phyloP scores from a whole-genome alignment of 2,113 vertebrate species.

The Gymnocephalus cernua region DNA sequence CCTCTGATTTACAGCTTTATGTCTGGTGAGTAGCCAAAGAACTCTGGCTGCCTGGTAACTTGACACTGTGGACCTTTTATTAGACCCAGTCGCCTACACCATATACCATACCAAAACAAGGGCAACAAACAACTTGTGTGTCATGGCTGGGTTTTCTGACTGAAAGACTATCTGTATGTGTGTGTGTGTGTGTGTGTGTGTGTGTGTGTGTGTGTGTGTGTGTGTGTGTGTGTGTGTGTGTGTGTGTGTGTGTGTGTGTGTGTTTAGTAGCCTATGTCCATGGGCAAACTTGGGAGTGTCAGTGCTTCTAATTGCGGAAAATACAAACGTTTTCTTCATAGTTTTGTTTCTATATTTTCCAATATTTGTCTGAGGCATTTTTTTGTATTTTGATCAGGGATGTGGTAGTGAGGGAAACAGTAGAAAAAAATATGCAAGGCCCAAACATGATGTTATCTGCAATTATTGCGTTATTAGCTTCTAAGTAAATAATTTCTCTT shows the following conservation, averaged over 20 bases:
- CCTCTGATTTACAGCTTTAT: conserved; percentile 76
- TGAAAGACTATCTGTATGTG: conserved; percentile 26
- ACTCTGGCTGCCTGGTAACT: conserved; percentile 47
- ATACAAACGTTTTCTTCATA: neutral
- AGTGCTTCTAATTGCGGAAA: neutral
- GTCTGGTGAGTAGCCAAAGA: conserved; percentile 69
- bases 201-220: conserved; percentile 1
- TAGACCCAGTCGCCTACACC: conserved; percentile 30
- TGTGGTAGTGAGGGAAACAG: neutral
- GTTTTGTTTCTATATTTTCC: neutral
- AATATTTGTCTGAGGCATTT: neutral
- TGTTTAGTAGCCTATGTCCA: neutral
- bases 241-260: neutral
- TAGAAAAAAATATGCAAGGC: neutral
- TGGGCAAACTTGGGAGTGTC: neutral
- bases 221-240: conserved; percentile 4
- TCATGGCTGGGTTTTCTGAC: conserved; percentile 28
- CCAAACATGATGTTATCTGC: no score
- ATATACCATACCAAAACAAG: conserved; percentile 24
- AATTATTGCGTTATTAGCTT: neutral
- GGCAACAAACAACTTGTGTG: conserved; percentile 33
- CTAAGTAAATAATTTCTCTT: neutral
- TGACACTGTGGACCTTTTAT: conserved; percentile 53
- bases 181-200: conserved; percentile 11
- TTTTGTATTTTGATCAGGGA: neutral